phyloP scores from a whole-genome alignment of 2,888 invertebrate genomes.

The Cerastis rubricosa region DNA sequence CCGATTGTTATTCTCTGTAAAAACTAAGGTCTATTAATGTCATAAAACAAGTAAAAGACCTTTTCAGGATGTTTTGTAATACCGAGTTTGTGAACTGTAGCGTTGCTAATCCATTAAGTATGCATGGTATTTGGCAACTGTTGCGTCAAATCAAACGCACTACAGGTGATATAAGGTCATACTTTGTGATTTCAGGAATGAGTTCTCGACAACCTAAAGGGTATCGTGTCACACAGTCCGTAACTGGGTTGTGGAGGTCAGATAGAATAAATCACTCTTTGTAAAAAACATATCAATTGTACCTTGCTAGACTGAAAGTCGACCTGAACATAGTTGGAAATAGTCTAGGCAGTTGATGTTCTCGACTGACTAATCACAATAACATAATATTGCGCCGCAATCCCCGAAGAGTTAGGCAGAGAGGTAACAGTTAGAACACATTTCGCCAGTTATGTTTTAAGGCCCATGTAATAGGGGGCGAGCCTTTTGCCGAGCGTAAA shows the following conservation, averaged over 20 bases:
- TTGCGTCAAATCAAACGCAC: background rate
- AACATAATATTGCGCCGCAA: too few species aligned
- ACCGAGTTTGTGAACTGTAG: background rate
- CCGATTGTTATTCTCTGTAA: background rate
- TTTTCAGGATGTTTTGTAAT: slow-evolving; percentile 10
- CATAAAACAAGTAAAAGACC: background rate
- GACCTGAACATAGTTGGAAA: background rate
- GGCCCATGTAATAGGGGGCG: too few species aligned
- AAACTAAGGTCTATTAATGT: background rate
- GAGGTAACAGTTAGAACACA: too few species aligned
- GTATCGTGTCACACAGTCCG: background rate
- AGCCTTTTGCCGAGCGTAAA: too few species aligned
- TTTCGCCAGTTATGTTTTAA: too few species aligned
- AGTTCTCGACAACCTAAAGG: background rate
- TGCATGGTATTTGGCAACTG: fast-evolving
- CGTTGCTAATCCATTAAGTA: background rate
- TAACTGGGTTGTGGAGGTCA: background rate
- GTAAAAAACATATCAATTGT: background rate
- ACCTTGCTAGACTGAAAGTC: background rate
- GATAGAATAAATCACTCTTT: too few species aligned
- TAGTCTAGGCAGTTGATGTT: background rate
- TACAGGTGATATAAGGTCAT: background rate
- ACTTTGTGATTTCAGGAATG: background rate
- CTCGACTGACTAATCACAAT: background rate
- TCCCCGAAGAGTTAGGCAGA: too few species aligned